Evolutionary conservation across 2,113 vertebrate species (phyloP).

Genomic region (Epinephelus cyanopodus): DNA sequence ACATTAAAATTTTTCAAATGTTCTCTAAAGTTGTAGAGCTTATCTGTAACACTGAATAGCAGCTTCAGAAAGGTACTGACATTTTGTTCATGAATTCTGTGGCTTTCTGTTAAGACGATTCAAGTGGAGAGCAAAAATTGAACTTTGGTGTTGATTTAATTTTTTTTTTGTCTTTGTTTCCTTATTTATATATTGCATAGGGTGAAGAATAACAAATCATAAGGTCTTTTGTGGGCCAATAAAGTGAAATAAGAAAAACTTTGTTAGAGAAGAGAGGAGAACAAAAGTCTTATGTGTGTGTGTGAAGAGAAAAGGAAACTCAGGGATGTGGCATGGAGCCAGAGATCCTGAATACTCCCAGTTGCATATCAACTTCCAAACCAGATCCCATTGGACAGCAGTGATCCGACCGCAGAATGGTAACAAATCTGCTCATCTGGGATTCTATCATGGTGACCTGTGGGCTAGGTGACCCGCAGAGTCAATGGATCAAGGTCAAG

Average conservation of each 20-base stretch:
- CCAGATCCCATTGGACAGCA: slow-evolving; percentile 76
- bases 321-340: slow-evolving; percentile 71
- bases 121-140: background rate
- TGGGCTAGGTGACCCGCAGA: slow-evolving; percentile 58
- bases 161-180: slow-evolving; percentile 6
- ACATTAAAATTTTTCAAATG: slow-evolving; percentile 64
- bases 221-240: background rate
- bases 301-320: slow-evolving; percentile 53
- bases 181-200: slow-evolving; percentile 15
- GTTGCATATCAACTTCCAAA: slow-evolving; percentile 78
- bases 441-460: slow-evolving; percentile 73
- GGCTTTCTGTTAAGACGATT: slow-evolving; percentile 34
- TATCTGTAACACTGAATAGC: slow-evolving; percentile 62
- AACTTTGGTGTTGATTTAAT: slow-evolving; percentile 6
- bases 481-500: slow-evolving; percentile 71
- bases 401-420: slow-evolving; percentile 76
- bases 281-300: slow-evolving; percentile 11
- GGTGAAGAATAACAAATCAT: background rate
- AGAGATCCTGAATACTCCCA: slow-evolving; percentile 75
- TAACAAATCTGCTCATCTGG: slow-evolving; percentile 77
- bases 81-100: slow-evolving; percentile 28
- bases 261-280: slow-evolving; percentile 31
- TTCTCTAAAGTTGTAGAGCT: slow-evolving; percentile 65
- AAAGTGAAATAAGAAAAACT: slow-evolving; percentile 7
- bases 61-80: slow-evolving; percentile 42